These are phyloP conservation scores for Myotis vivesi DNA, from an alignment of 2,797 vertebrate genomes.

Conservation along the genomic window DNA sequence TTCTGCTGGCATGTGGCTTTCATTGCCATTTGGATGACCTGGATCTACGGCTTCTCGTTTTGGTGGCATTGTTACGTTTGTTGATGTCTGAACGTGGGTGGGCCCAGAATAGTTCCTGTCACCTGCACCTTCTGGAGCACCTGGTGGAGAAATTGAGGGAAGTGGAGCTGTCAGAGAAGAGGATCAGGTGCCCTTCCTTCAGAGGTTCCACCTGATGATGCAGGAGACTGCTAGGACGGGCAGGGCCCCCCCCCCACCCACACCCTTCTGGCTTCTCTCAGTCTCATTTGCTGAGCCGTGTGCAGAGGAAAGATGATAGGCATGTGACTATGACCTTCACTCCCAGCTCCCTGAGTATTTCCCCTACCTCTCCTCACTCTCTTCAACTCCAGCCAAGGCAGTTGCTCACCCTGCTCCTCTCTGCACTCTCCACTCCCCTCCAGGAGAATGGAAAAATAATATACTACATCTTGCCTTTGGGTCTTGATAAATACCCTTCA, in stretches of 20 bases:
- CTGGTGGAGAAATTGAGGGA: background rate
- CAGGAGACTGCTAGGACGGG: background rate
- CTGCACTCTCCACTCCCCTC: too few species aligned
- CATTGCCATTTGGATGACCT: constrained; percentile 48
- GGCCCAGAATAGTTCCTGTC: background rate
- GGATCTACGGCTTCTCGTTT: constrained; percentile 48
- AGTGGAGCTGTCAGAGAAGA: background rate
- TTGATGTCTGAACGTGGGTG: background rate
- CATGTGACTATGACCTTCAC: background rate
- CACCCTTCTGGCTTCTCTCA: background rate
- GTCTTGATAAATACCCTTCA: background rate
- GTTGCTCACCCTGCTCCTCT: background rate
- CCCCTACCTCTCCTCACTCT: background rate
- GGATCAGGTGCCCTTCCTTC: background rate
- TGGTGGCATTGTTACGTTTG: constrained; percentile 38
- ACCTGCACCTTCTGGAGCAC: background rate
- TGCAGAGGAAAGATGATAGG: background rate
- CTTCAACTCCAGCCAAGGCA: background rate
- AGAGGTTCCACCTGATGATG: background rate
- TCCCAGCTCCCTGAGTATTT: background rate
- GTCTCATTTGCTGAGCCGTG: background rate
- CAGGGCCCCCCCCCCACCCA: rapidly evolving
- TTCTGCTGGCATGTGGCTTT: constrained; percentile 78
- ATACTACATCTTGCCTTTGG: background rate
- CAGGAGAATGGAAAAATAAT: background rate